Evolutionary conservation across 2,888 invertebrate genomes (phyloP).

Genomic region (Phasia obesa): DNA sequence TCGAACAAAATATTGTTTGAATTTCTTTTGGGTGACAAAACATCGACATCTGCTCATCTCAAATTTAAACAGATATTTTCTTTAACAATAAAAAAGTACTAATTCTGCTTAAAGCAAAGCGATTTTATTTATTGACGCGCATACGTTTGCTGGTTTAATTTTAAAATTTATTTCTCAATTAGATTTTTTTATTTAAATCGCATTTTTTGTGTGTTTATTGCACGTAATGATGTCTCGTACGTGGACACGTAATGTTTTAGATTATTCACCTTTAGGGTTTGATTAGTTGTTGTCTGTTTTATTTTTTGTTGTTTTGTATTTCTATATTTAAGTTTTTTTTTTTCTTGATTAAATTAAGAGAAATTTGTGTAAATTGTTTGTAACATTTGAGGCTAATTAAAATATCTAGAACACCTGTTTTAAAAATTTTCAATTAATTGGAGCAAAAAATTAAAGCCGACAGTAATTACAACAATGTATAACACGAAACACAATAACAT

Average conservation of each 20-base stretch:
- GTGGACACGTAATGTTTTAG: constrained; percentile 26
- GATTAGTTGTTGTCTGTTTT: constrained; percentile 15
- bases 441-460: constrained; percentile 8
- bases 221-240: constrained; percentile 34
- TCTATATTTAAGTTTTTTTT: background rate
- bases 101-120: background rate
- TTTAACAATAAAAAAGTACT: background rate
- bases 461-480: background rate
- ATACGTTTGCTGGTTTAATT: constrained; percentile 4
- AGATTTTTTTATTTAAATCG: constrained; percentile 38
- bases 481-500: too few species aligned
- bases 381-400: constrained; percentile 22
- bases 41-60: background rate
- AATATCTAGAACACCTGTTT: constrained; percentile 54
- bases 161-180: constrained; percentile 29
- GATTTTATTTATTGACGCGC: background rate
- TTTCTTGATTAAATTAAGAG: constrained; percentile 24
- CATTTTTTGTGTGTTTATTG: constrained; percentile 18
- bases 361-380: constrained; percentile 14
- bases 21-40: background rate
- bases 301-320: background rate
- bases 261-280: constrained; percentile 58
- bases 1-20: too few species aligned
- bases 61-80: background rate
- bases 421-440: background rate